A percentile compares a stretch with the other conserved stretches of the same genome.
phyloP scores from a whole-genome alignment of 1,140 invertebrate genomes.

The Amyelois transitella region DNA sequence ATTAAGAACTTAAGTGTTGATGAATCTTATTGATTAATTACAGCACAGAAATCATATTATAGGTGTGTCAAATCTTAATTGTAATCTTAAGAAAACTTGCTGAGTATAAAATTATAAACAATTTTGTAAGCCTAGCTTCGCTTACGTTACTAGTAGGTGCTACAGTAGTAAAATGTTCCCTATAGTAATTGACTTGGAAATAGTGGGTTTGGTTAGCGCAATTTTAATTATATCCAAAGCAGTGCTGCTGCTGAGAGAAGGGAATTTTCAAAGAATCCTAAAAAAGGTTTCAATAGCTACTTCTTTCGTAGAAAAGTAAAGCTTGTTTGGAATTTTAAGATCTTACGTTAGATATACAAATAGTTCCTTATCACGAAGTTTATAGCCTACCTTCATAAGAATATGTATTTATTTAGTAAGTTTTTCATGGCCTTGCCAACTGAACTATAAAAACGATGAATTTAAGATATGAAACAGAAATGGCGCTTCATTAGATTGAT shows the following conservation, averaged over 20 bases:
- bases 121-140: constrained; percentile 66
- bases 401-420: constrained; percentile 47
- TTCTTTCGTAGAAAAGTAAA: constrained; percentile 64
- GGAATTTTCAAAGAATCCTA: constrained; percentile 41
- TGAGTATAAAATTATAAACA: constrained; percentile 74
- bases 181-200: constrained; percentile 82
- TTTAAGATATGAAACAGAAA: background rate
- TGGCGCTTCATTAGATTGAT: background rate
- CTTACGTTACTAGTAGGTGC: constrained; percentile 69
- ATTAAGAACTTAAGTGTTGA: background rate
- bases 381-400: constrained; percentile 70
- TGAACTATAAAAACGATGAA: background rate
- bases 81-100: constrained; percentile 60
- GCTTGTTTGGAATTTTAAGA: constrained; percentile 56
- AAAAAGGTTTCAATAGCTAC: constrained; percentile 37
- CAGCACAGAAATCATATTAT: constrained; percentile 4
- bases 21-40: background rate
- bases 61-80: constrained; percentile 53
- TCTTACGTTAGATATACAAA: constrained; percentile 61
- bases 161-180: constrained; percentile 77
- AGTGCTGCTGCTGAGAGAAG: constrained; percentile 54
- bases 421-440: constrained; percentile 11
- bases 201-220: constrained; percentile 69
- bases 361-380: constrained; percentile 52
- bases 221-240: constrained; percentile 45